A percentile compares a stretch with the other conserved stretches of the same genome.
These are phyloP conservation scores for Diplodus puntazzo DNA, from an alignment of 2,797 vertebrate species.

Conservation along the genomic window DNA sequence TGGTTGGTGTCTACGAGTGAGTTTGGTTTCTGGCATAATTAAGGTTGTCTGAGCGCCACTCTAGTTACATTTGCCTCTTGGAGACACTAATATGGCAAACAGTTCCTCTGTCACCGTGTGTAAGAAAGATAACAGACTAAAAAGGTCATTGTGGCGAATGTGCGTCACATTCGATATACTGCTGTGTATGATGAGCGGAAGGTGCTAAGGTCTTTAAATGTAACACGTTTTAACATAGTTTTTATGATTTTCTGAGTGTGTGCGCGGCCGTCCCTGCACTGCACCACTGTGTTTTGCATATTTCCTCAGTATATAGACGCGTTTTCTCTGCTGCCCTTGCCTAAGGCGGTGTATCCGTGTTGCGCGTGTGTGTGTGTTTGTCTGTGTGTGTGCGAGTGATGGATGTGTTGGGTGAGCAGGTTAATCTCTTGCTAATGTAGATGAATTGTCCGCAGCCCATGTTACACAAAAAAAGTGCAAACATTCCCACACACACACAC, in stretches of 20 bases:
- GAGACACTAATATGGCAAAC: background rate
- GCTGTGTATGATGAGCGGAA: background rate
- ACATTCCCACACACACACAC: constrained; percentile 28
- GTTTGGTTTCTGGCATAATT: no score
- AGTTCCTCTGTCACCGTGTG: background rate
- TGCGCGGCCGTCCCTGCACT: constrained; percentile 23
- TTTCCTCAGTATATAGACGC: constrained; percentile 30
- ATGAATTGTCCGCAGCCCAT: constrained; percentile 75
- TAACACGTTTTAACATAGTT: background rate
- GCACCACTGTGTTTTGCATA: constrained; percentile 52
- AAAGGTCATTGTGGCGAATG: background rate
- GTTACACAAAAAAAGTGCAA: constrained; percentile 65
- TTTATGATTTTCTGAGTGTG: background rate
- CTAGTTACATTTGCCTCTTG: background rate
- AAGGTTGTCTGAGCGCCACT: no score
- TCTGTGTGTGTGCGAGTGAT: constrained; percentile 59
- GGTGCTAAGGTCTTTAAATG: constrained; percentile 13
- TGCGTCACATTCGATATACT: background rate
- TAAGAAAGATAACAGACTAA: background rate
- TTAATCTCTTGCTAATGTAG: constrained; percentile 84
- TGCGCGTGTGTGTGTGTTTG: constrained; percentile 6
- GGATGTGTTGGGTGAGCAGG: constrained; percentile 80
- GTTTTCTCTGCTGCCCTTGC: constrained; percentile 69
- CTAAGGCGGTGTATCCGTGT: constrained; percentile 33
- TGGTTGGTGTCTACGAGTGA: no score